Base-by-base conservation (phyloP, 2,113 vertebrate genomes). In the Forbesichthys agassizii region DNA sequence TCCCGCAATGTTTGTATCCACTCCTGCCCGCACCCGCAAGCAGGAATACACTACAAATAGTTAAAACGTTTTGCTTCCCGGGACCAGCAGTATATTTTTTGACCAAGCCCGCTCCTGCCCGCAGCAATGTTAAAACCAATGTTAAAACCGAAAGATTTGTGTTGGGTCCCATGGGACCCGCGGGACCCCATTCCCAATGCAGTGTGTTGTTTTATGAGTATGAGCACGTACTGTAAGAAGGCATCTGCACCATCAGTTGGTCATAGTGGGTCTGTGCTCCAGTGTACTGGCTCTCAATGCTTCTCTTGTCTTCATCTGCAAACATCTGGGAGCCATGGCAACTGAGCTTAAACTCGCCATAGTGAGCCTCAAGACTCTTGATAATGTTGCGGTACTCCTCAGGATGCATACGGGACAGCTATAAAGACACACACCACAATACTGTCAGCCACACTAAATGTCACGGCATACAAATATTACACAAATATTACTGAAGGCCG, bases 271-370 rank as follows among this genome's bases (percentile, higher is more conserved):
- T 71, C 87, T 96, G 94, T 52, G 96, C 96, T 12, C 93, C 94
- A 0, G 59, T 92, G 80, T 93, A 94, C 87, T 97, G 94, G 13
- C 75, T 91, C 86, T 97, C 96, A 0, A 99, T 92, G 51, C 67
- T 89, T 61, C 81, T 88, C 68, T 95, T 95, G 79, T 99, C 98
- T 0, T 97, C 95, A 0, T 97, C 96, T 0, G 53, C 92, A 71
- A 99, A 96, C 91, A 98, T 93, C 89, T 98, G 92, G 0, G 98
- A 98, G 76, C 92, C 93, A 20, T 93, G 85, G 80, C 93, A 93
- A 71, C 86, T 91, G 46, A 88, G 81, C 68, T 93, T 91, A 91
- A 98, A 98, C 74, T 97, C 96, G 84, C 95, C 93, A 42, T 94
- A 98, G 84, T 94, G 95, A 11, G 89, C 86, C 89, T 98, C 95